Evolutionary conservation across 2,113 vertebrate species (phyloP).

Genomic region (Rutilus rutilus): DNA sequence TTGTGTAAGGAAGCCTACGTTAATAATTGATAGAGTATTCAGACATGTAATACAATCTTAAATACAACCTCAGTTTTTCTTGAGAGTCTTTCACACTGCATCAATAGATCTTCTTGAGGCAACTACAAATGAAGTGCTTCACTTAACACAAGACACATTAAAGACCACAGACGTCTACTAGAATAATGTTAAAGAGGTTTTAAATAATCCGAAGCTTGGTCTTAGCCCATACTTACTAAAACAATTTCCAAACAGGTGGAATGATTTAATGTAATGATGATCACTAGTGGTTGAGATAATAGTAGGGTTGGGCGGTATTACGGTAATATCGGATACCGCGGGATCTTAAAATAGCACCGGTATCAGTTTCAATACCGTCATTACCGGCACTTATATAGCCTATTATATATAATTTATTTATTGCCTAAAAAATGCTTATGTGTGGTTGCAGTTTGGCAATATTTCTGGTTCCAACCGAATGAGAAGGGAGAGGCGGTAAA

Average conservation of each 20-base stretch:
- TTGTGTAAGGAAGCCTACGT: background rate
- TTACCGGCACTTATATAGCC: too few species aligned
- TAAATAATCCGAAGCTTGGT: background rate
- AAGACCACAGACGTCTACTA: background rate
- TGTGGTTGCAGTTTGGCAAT: too few species aligned
- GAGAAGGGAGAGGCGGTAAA: too few species aligned
- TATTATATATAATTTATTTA: too few species aligned
- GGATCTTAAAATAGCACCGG: too few species aligned
- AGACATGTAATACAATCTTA: background rate
- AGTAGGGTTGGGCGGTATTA: too few species aligned
- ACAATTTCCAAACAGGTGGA: background rate
- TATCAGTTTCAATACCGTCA: too few species aligned
- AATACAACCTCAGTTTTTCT: background rate
- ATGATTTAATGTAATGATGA: background rate
- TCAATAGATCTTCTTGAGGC: background rate
- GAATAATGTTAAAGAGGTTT: background rate
- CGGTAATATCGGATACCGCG: too few species aligned
- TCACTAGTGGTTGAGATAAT: background rate
- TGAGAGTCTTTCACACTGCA: background rate
- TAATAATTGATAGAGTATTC: slow-evolving; percentile 5
- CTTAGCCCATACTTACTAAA: background rate
- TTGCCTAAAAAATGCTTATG: too few species aligned
- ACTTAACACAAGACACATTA: background rate
- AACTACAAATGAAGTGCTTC: background rate
- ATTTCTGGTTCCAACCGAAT: too few species aligned